A percentile compares a stretch with the other conserved stretches of the same genome.
These are phyloP conservation scores for Ceyx melanurus DNA, from an alignment of 2,113 vertebrate species.

Conservation along the genomic window DNA sequence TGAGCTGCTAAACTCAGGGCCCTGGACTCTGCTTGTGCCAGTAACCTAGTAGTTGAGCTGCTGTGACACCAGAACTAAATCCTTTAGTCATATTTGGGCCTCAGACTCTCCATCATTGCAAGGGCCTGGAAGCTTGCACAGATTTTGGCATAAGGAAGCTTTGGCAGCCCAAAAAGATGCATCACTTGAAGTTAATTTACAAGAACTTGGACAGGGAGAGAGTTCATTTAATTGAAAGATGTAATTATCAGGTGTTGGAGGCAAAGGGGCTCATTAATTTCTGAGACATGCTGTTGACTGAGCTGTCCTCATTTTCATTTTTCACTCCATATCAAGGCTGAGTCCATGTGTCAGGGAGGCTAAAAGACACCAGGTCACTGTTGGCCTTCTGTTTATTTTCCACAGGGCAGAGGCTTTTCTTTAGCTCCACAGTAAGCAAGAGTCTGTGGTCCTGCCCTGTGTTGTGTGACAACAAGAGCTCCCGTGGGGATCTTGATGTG, in stretches of 20 bases:
- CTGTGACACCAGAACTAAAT: background rate
- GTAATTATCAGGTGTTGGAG: slow-evolving; percentile 81
- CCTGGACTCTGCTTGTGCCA: background rate
- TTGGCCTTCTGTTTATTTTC: background rate
- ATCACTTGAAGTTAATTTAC: slow-evolving; percentile 75
- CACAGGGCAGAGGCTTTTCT: background rate
- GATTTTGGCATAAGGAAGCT: slow-evolving; percentile 38
- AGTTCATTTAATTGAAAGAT: slow-evolving; percentile 82
- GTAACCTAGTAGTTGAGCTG: background rate
- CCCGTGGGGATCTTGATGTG: background rate
- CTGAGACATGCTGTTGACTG: slow-evolving; percentile 75
- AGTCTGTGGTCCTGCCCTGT: background rate
- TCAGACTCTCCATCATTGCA: background rate
- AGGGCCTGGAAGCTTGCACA: background rate
- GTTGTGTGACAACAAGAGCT: background rate
- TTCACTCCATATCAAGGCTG: slow-evolving; percentile 59
- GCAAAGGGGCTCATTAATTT: slow-evolving; percentile 80
- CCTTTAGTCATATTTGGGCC: background rate
- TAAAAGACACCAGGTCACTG: background rate
- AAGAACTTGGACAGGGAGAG: slow-evolving; percentile 69
- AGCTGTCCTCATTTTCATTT: slow-evolving; percentile 76
- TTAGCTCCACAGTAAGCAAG: background rate
- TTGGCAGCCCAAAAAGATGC: slow-evolving; percentile 48
- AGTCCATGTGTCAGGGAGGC: background rate
- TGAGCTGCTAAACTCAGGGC: background rate